Evolutionary conservation across 2,113 vertebrate genomes (phyloP).

Genomic region (Tinamus guttatus): DNA sequence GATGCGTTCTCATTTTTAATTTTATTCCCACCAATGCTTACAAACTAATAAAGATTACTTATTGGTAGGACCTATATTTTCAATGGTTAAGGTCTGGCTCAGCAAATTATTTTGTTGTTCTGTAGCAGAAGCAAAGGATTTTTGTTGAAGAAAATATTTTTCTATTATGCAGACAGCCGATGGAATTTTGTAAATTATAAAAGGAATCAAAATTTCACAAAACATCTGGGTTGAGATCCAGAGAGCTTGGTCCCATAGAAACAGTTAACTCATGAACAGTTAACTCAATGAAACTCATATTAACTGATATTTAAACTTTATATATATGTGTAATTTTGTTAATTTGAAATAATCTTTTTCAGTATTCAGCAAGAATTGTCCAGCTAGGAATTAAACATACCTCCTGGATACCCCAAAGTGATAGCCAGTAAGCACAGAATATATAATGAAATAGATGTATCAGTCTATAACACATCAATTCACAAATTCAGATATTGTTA

Average conservation of each 20-base stretch:
- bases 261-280: too few species aligned
- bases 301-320: not conserved
- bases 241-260: not conserved
- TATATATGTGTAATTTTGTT: too few species aligned
- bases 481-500: accelerated
- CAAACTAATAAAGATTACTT: not conserved
- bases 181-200: not conserved
- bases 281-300: not conserved
- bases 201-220: not conserved
- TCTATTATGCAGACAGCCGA: not conserved
- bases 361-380: not conserved
- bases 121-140: not conserved
- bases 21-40: not conserved
- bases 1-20: not conserved
- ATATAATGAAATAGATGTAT: not conserved
- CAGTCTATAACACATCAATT: not conserved
- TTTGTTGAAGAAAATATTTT: not conserved
- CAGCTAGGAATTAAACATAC: not conserved
- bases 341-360: not conserved
- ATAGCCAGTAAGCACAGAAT: not conserved
- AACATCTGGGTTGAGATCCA: not conserved
- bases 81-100: not conserved
- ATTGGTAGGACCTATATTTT: not conserved
- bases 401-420: not conserved
- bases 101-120: not conserved